These are phyloP conservation scores for Etheostoma spectabile DNA, from an alignment of 2,113 vertebrate species.

Conservation along the genomic window DNA sequence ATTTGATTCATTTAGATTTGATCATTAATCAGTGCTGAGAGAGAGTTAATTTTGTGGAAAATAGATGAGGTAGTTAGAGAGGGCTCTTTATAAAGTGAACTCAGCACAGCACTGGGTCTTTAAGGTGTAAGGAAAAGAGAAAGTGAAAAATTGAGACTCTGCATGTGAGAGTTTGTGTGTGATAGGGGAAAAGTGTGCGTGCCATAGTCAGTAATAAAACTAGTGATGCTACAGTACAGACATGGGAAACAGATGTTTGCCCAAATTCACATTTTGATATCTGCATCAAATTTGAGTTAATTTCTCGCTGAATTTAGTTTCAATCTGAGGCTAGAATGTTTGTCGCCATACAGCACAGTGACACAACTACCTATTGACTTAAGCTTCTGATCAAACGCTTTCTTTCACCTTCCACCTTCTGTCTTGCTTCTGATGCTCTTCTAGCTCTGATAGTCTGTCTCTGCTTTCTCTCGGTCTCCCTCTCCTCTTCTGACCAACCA, in stretches of 20 bases:
- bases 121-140: conserved; percentile 55
- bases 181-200: conserved; percentile 3
- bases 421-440: neutral
- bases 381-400: neutral
- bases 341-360: neutral
- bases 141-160: conserved; percentile 39
- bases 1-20: conserved; percentile 99
- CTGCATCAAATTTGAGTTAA: neutral
- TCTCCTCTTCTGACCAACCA: conserved; percentile 36
- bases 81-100: conserved; percentile 94
- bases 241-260: neutral
- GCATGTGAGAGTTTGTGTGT: conserved; percentile 70
- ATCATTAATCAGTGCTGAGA: conserved; percentile 99
- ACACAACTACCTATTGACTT: neutral
- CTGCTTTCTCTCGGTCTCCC: neutral
- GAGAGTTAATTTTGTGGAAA: conserved; percentile 99
- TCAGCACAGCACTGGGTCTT: conserved; percentile 62
- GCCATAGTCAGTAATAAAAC: conserved; percentile 10
- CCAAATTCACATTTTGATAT: neutral
- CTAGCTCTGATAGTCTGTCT: neutral
- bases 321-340: neutral
- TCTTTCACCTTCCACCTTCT: neutral
- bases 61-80: conserved; percentile 99
- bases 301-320: neutral
- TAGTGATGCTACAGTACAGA: neutral